These are phyloP conservation scores for Heteronetta atricapilla DNA, from an alignment of 2,113 vertebrate genomes.

Conservation along the genomic window DNA sequence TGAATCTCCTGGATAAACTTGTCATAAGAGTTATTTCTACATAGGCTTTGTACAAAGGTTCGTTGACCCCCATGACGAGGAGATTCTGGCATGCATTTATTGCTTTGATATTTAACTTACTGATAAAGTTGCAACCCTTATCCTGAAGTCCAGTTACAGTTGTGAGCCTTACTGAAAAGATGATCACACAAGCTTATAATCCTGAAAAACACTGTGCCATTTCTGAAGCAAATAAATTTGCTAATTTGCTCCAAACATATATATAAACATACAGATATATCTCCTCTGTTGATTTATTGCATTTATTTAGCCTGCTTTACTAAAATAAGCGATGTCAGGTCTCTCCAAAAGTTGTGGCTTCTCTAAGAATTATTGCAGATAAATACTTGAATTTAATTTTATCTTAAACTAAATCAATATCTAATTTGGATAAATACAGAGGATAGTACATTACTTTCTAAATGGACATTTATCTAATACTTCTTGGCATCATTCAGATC, in stretches of 20 bases:
- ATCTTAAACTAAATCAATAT: background rate
- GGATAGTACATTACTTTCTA: background rate
- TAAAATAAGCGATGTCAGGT: background rate
- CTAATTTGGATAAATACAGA: background rate
- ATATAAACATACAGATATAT: background rate
- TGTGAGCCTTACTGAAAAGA: background rate
- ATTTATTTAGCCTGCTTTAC: background rate
- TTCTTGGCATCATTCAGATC: background rate
- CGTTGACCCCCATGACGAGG: background rate
- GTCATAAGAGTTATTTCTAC: background rate
- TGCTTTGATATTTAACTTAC: background rate
- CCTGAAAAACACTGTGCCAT: background rate
- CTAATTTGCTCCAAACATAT: background rate
- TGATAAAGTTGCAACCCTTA: background rate
- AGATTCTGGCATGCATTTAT: background rate
- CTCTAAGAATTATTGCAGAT: background rate
- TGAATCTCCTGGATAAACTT: background rate
- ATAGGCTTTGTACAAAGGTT: background rate
- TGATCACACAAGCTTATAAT: background rate
- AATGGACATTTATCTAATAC: background rate
- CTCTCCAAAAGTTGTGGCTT: background rate
- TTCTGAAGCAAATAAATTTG: background rate
- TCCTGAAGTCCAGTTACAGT: background rate
- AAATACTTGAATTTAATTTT: conserved; percentile 10
- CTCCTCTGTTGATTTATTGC: background rate